These are phyloP conservation scores for Potorous gilbertii DNA, from an alignment of 2,797 vertebrate species.

Conservation along the genomic window DNA sequence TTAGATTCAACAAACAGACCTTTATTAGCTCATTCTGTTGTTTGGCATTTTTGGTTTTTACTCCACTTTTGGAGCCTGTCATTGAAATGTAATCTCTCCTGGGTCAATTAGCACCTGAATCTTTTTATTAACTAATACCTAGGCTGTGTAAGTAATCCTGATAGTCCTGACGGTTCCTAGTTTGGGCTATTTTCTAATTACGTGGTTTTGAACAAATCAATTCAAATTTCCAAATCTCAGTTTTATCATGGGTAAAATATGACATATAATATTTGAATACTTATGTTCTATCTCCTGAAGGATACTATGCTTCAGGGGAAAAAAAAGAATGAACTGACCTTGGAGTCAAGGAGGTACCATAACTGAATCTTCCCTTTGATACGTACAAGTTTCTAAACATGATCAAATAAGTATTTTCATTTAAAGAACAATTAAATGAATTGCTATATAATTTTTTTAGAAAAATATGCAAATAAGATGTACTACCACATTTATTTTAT, in stretches of 20 bases:
- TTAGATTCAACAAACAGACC: background rate
- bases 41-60: background rate
- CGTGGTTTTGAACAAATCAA: background rate
- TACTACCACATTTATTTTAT: no score
- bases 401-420: background rate
- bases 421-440: no score
- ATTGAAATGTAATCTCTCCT: background rate
- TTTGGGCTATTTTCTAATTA: background rate
- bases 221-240: background rate
- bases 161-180: background rate
- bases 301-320: background rate
- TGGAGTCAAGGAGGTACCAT: background rate
- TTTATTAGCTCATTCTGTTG: background rate
- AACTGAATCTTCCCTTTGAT: background rate
- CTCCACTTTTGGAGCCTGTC: background rate
- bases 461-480: no score
- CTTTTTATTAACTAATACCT: background rate
- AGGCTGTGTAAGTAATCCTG: background rate
- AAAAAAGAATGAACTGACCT: background rate
- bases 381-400: background rate
- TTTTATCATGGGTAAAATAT: background rate
- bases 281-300: background rate
- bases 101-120: background rate
- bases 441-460: no score
- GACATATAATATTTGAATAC: background rate